Conservation (phyloP, 2,113 vertebrate genomes). For the Stercorarius parasiticus region DNA sequence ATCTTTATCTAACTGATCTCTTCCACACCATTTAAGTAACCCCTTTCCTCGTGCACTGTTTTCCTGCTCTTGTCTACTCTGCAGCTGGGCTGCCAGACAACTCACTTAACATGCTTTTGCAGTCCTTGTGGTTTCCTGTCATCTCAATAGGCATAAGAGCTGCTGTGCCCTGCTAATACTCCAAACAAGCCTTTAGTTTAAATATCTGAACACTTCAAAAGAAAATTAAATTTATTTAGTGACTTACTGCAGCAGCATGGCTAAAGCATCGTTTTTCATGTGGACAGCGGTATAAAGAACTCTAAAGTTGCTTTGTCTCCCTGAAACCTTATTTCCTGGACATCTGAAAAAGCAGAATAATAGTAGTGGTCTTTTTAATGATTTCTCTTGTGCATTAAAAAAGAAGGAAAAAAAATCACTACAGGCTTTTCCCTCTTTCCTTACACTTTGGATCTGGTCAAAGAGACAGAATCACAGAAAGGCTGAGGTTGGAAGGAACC, state of each 20-base stretch:
- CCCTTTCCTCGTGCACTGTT: accelerated
- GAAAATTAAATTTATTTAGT: background rate
- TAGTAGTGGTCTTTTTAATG: background rate
- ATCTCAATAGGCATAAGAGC: background rate
- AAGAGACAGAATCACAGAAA: background rate
- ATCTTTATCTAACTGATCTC: background rate
- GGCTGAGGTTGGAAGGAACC: background rate
- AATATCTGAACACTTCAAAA: background rate
- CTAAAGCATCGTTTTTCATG: background rate
- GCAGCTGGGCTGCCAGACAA: background rate
- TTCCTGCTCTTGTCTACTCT: background rate
- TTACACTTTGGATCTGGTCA: background rate
- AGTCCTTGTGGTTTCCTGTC: background rate
- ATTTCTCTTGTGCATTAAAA: background rate
- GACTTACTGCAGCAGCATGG: background rate
- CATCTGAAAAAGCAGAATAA: background rate
- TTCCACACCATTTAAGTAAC: background rate
- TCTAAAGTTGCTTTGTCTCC: background rate
- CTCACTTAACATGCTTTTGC: background rate
- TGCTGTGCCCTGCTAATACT: background rate
- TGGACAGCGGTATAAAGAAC: background rate
- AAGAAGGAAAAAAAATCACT: background rate
- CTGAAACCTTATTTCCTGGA: background rate
- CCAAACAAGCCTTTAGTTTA: background rate
- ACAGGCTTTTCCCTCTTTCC: background rate